Conservation (phyloP, 2,113 vertebrate genomes). For the Amphiprion percula region DNA sequence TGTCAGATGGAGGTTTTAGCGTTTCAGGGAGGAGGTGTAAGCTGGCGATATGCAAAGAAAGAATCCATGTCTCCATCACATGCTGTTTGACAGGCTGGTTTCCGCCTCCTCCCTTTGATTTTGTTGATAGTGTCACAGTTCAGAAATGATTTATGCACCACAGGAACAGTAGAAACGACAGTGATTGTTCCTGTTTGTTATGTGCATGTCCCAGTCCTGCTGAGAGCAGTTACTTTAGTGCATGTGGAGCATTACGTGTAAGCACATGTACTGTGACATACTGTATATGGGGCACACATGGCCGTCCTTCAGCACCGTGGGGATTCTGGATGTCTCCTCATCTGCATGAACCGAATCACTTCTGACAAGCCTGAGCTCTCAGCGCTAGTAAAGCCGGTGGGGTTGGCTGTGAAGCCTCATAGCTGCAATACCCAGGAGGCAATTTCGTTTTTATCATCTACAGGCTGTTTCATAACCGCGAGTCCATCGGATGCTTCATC, state of each 20-base stretch:
- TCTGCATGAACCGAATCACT: conserved; percentile 45
- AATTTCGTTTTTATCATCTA: conserved; percentile 39
- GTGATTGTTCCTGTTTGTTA: conserved; percentile 47
- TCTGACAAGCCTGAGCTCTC: conserved; percentile 62
- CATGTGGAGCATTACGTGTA: conserved; percentile 27
- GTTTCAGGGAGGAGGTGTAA: conserved; percentile 54
- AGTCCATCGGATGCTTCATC: conserved; percentile 25
- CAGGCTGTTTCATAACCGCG: conserved; percentile 55
- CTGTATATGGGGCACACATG: conserved; percentile 54
- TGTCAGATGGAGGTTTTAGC: conserved; percentile 65
- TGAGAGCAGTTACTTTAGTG: conserved; percentile 40
- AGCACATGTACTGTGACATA: conserved; percentile 33
- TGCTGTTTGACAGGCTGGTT: conserved; percentile 39
- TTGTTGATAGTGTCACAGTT: conserved; percentile 33
- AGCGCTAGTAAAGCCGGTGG: conserved; percentile 29
- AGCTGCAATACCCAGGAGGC: conserved; percentile 53
- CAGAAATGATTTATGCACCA: conserved; percentile 26
- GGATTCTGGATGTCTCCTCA: conserved; percentile 39
- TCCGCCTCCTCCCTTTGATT: conserved; percentile 33
- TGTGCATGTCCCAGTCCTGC: conserved; percentile 18
- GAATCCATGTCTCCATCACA: conserved; percentile 49
- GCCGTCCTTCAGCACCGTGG: conserved; percentile 21
- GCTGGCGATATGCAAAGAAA: conserved; percentile 62
- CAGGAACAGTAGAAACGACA: conserved; percentile 37
- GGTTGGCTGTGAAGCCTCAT: conserved; percentile 37